Evolutionary conservation across 2,797 vertebrate species (phyloP), one percentile per base, ranked within the genome.

Genomic region (Onychomys arenicola): DNA sequence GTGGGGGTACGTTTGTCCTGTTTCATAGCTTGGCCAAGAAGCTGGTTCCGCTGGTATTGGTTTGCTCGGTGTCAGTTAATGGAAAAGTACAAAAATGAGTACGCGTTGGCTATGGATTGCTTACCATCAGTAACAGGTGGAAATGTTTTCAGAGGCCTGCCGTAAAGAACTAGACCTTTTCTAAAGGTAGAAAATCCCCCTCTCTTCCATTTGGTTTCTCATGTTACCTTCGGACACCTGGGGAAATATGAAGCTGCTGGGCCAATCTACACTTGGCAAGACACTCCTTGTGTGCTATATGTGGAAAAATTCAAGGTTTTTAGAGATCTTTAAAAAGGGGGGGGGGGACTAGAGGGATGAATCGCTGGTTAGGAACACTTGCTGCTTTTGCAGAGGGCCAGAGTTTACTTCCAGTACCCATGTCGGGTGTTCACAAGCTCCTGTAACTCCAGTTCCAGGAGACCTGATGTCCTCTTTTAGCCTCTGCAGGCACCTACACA

Each of bases 21-120:
- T 63, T 67, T 93, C 95, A 90, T 69, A 89, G 92, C 75, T 93
- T 49, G n/a, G 92, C 55, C 55, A 59, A 95, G 89, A 94, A 91
- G 43, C 11, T 32, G 27, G 80, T 77, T 91, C 71, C 76, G 46
- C 27, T 85, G 49, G 14, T 93, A 57, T 82, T 94, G 83, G 65
- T 75, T 94, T 94, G 76, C 76, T 96, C 93, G 80, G 5, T 57
- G 34, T 97, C 90, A 95, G 89, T 57, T 46, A 71, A 65, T 90
- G n/a, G 43, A 6, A 21, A 25, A 57, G 37, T 91, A 92, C 73
- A 92, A 77, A 91, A 27, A 90, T 73, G 40, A 97, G 83, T 90
- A 94, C 85, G 96, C n/a, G 16, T 89, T 94, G 46, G 73, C 49
- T 82, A 37, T 92, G 65, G 73, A 85, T 90, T 89, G 25, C 17